These are phyloP conservation scores for Euzophera pinguis DNA, from an alignment of 2,888 invertebrate genomes.

Conservation along the genomic window DNA sequence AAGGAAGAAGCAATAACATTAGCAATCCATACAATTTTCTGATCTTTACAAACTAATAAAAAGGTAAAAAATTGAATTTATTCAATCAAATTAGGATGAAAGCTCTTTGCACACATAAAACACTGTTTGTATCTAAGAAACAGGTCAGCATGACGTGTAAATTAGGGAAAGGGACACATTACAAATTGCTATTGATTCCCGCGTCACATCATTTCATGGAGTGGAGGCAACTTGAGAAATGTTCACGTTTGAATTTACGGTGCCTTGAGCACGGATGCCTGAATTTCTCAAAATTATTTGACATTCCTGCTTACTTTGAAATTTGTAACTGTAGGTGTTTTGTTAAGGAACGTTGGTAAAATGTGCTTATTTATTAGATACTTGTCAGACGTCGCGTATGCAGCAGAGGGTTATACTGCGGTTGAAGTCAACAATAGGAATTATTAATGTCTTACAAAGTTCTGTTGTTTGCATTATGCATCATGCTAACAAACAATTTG, in stretches of 20 bases:
- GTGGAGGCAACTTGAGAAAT: conserved; percentile 27
- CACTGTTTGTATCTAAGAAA: neutral
- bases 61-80: neutral
- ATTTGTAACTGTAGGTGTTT: conserved; percentile 27
- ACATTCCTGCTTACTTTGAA: conserved; percentile 25
- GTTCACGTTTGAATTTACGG: conserved; percentile 31
- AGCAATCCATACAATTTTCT: too few species aligned
- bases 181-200: conserved; percentile 14
- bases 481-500: conserved; percentile 4
- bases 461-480: conserved; percentile 5
- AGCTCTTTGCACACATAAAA: neutral
- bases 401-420: conserved; percentile 19
- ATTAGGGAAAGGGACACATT: conserved; percentile 9
- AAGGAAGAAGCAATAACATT: too few species aligned
- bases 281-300: conserved; percentile 32
- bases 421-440: conserved; percentile 16
- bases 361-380: conserved; percentile 27
- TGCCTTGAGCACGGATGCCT: conserved; percentile 25
- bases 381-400: conserved; percentile 17
- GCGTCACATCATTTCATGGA: conserved; percentile 17
- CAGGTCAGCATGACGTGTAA: conserved; percentile 4
- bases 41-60: too few species aligned
- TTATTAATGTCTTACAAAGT: conserved; percentile 13
- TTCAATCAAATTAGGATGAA: neutral
- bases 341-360: conserved; percentile 12